Evolutionary conservation across 2,113 vertebrate species (phyloP).

Genomic region (Leuciscus idus): DNA sequence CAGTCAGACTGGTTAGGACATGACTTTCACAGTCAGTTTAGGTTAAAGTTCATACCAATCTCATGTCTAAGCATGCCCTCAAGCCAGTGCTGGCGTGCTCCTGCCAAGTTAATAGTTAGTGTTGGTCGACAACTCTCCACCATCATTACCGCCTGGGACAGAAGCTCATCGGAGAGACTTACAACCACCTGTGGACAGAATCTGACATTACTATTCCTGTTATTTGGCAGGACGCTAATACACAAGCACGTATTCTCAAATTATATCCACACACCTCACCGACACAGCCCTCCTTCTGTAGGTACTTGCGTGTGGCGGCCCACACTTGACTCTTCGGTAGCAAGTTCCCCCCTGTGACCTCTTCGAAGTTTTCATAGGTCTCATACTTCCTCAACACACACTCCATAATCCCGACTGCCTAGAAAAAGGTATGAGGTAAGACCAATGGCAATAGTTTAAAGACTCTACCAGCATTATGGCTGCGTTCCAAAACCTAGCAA

Average conservation of each 20-base stretch:
- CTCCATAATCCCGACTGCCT: constrained; percentile 91
- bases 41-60: constrained; percentile 81
- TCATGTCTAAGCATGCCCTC: constrained; percentile 97
- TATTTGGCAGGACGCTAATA: background rate
- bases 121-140: constrained; percentile 95
- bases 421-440: constrained; percentile 24
- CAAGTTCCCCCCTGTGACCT: constrained; percentile 85
- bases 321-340: constrained; percentile 94
- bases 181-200: constrained; percentile 85
- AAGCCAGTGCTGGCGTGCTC: constrained; percentile 94
- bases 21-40: background rate
- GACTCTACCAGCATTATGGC: background rate
- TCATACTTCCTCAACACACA: constrained; percentile 90
- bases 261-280: constrained; percentile 87
- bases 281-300: constrained; percentile 94
- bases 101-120: constrained; percentile 90
- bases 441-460: background rate
- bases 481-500: background rate
- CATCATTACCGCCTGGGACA: constrained; percentile 96
- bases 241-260: background rate
- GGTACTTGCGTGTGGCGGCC: constrained; percentile 90
- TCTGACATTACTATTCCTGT: background rate
- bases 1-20: background rate
- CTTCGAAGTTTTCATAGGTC: constrained; percentile 92
- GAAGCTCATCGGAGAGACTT: constrained; percentile 90